Evolutionary conservation across 2,113 vertebrate species (phyloP).

Genomic region (Elaphurus davidianus): DNA sequence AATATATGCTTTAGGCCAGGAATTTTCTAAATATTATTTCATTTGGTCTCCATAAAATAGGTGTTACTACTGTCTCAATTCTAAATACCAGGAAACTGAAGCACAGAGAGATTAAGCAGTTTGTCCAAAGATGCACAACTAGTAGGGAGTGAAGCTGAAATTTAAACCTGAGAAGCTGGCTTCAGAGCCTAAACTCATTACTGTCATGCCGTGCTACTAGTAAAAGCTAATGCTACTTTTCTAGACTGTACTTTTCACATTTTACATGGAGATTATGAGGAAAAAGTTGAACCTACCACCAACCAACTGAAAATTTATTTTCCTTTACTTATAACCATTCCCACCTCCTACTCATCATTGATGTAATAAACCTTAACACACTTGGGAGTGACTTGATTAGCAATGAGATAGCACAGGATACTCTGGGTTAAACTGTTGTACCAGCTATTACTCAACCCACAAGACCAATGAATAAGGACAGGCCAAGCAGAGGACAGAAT

Average conservation of each 20-base stretch:
- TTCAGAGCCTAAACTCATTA: not conserved
- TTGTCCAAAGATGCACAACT: not conserved
- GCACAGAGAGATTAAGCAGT: not conserved
- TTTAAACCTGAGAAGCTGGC: not conserved
- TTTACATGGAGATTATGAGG: not conserved
- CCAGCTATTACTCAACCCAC: not conserved
- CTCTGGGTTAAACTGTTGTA: not conserved
- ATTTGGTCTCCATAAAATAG: not conserved
- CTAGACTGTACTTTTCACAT: not conserved
- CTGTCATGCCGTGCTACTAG: not conserved
- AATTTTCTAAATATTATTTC: not conserved
- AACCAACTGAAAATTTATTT: not conserved
- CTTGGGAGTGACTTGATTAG: not conserved
- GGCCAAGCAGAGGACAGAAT: not conserved
- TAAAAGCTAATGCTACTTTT: not conserved
- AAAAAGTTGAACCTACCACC: not conserved
- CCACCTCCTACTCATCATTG: not conserved
- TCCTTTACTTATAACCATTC: not conserved
- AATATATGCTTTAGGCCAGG: not conserved
- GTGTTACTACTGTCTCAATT: not conserved
- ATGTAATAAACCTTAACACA: not conserved
- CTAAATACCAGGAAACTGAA: slow-evolving; percentile 8
- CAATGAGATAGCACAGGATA: not conserved
- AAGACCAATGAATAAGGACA: not conserved
- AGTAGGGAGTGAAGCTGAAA: not conserved